These are phyloP conservation scores for Echinops telfairi DNA, from an alignment of 2,113 vertebrate species.

Conservation along the genomic window DNA sequence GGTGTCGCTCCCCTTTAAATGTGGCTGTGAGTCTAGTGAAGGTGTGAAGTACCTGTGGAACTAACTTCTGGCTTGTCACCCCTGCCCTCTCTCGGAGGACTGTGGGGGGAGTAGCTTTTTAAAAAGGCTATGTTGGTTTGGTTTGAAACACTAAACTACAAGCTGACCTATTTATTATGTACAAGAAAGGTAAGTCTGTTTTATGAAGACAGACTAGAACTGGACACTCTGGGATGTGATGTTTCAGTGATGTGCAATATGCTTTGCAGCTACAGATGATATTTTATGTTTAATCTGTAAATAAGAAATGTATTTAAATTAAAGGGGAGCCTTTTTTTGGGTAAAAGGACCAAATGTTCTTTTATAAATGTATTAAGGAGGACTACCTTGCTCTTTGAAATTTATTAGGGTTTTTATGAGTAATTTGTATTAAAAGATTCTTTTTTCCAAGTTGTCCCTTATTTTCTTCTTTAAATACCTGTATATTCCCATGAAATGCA, in stretches of 20 bases:
- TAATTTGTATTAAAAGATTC: slow-evolving; percentile 86
- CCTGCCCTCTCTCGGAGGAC: slow-evolving; percentile 20
- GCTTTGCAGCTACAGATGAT: slow-evolving; percentile 77
- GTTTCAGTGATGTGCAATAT: slow-evolving; percentile 86
- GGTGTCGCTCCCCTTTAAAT: not conserved
- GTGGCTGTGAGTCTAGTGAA: not conserved
- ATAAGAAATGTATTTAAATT: slow-evolving; percentile 85
- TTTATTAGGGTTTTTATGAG: slow-evolving; percentile 83
- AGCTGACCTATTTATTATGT: slow-evolving; percentile 78
- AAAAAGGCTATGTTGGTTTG: slow-evolving; percentile 23
- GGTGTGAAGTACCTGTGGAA: slow-evolving; percentile 48
- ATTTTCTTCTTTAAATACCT: slow-evolving; percentile 33
- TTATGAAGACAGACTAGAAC: slow-evolving; percentile 60
- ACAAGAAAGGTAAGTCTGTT: slow-evolving; percentile 70
- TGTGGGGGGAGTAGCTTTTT: slow-evolving; percentile 56
- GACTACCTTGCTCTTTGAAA: slow-evolving; percentile 80
- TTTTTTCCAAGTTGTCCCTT: slow-evolving; percentile 64
- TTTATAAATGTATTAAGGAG: slow-evolving; percentile 80
- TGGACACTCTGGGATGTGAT: slow-evolving; percentile 76
- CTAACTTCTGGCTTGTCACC: slow-evolving; percentile 4
- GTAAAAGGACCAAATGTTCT: slow-evolving; percentile 85
- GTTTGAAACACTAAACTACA: slow-evolving; percentile 64
- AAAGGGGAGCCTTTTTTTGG: slow-evolving; percentile 74
- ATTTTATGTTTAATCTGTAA: slow-evolving; percentile 80
- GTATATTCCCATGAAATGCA: no score